Base-by-base conservation (phyloP, 92 coral and sea anemone genomes). In the Anthopleura xanthogrammica region DNA sequence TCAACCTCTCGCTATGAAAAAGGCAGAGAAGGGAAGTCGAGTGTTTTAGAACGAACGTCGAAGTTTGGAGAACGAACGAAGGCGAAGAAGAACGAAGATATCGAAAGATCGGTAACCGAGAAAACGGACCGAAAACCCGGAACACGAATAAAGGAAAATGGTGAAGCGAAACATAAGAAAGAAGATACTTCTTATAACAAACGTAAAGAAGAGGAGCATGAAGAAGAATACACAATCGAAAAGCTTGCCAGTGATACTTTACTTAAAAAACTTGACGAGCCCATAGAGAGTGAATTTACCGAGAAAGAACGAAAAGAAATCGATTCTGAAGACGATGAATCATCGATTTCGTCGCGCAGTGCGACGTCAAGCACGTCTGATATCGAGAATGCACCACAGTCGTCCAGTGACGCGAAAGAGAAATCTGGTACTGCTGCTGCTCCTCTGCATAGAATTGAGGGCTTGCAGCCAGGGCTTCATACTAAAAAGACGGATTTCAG, bases 401-500 rank as follows among this genome's bases (percentile, higher is more conserved):
- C 68, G 6, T 58, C 77, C 66, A 60, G 78, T 52, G 48, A 60
- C 22, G 23, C 75, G 7, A 57, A 72, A 56, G 48, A 84, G n/a
- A 46, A 23, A 5, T 60, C 56, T 16, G 12, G 73, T 4, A 11
- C 41, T 24, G 3, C 79, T 17, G 36, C 87, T 42, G 75, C 62
- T 41, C 23, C 76, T 2, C 64, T 70, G 13, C 75, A 79, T 46
- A 52, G 62, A 79, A 68, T 70, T 79, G 78, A 85, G 8, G 72
- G 83, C 0, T 66, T 80, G 52, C 66, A 90, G 64, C 83, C 90
- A 2, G 86, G 85, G 4, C 43, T 68, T 36, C 40, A 68, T 11
- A 79, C 83, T 16, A 92, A 89, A 75, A 95, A 94, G 73, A 84
- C 92, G 41, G 95, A 94, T 78, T 94, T 94, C 76, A 85, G 90